Base-by-base conservation (phyloP, 2,888 invertebrate species). In the Heliconius erato region DNA sequence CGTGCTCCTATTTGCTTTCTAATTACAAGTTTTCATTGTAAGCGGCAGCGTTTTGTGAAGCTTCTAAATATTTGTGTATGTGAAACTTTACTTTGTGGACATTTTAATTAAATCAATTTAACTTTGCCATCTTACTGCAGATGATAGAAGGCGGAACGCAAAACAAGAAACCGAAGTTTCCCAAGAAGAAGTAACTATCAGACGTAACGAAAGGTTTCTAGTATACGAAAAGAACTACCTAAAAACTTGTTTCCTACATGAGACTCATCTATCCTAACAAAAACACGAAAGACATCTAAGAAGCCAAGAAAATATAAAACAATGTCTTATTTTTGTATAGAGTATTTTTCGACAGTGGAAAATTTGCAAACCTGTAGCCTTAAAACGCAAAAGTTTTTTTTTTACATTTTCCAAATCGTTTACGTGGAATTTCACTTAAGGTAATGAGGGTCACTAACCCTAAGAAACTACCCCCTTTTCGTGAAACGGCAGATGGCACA, bases 181-280 rank as follows among this genome's bases (percentile, higher is more conserved):
- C 14, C 28, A 81, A 77, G 59, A 82, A 80, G 79, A 78, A 80
- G 69, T n/a, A 80, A 84, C 78, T 84, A 82, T 69, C 72, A 80
- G 74, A 76, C 71, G 49, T 67, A 68, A 81, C 81, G 79, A 81
- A 79, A 80, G 80, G 80, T 74, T 84, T 80, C 49, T 35, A 71
- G 40, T 77, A 35, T 76, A 54, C 71, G 77, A 72, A 82, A 35
- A 78, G 69, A 82, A 80, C 80, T 82, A 80, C 68, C 71, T 63
- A 65, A 69, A 72, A 59, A 81, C 77, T 72, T 78, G 74, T 63
- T 63, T 40, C 76, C 76, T 49, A 65, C 65, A 78, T 49, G 35
- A 78, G 71, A 72, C 69, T 26, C 71, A 80, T 74, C 28, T 78
- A 35, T 23, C 2, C 49, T 19, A 44, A 78, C 44, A 78, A 49